These are phyloP conservation scores for Melanerpes aurifrons DNA, from an alignment of 2,113 vertebrate species.

Conservation along the genomic window DNA sequence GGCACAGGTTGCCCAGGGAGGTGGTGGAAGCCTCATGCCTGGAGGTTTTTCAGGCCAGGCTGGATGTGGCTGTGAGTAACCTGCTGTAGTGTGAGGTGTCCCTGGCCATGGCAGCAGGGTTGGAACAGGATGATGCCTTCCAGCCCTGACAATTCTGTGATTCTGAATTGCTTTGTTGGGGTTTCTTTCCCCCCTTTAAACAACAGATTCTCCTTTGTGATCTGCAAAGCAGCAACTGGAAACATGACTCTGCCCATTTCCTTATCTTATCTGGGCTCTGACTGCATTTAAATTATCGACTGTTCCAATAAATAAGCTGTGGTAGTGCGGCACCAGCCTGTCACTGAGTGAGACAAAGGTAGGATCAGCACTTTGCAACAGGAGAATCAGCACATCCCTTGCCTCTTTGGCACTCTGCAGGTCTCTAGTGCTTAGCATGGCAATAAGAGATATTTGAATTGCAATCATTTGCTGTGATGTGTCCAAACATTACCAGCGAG, in stretches of 20 bases:
- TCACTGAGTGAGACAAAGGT: neutral
- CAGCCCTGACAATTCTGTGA: too few species aligned
- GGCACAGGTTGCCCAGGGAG: too few species aligned
- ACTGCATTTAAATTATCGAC: neutral
- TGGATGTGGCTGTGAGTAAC: too few species aligned
- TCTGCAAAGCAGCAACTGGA: neutral
- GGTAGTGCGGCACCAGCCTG: neutral
- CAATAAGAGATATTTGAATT: neutral
- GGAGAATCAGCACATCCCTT: neutral
- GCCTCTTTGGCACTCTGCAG: neutral
- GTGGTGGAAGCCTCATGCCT: too few species aligned
- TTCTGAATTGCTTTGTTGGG: neutral
- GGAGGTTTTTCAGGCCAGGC: too few species aligned
- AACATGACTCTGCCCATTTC: neutral
- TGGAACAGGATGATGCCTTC: too few species aligned
- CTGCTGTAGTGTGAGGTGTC: too few species aligned
- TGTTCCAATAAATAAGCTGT: neutral
- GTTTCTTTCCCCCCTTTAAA: neutral
- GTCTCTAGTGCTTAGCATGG: neutral
- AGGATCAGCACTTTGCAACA: neutral
- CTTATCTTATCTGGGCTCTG: neutral
- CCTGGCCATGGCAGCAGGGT: too few species aligned
- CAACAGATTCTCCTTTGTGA: neutral
- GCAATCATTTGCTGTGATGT: neutral
- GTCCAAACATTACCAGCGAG: neutral